Percentiles rank a stretch among this genome's conserved stretches.
Evolutionary conservation across 1,140 invertebrate genomes (phyloP).

Genomic region (Aplysia californica): DNA sequence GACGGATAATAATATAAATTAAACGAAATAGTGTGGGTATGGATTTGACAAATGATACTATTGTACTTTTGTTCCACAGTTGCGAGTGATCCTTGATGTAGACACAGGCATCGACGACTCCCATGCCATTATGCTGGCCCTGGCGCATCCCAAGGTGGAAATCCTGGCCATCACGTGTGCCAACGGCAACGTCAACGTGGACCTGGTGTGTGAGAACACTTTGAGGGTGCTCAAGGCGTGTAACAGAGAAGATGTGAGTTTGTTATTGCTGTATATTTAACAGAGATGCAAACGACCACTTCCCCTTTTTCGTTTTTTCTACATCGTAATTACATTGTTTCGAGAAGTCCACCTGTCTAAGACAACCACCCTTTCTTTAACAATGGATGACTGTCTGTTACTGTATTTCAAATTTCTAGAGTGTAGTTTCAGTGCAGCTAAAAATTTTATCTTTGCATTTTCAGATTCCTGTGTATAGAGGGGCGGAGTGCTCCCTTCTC

Average conservation of each 20-base stretch:
- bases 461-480: constrained; percentile 77
- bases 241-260: constrained; percentile 50
- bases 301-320: too few species aligned
- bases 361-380: too few species aligned
- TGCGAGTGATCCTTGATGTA: constrained; percentile 55
- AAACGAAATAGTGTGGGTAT: too few species aligned
- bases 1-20: too few species aligned
- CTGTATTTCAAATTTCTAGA: not conserved
- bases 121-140: constrained; percentile 58
- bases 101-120: constrained; percentile 64
- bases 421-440: not conserved
- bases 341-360: too few species aligned
- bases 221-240: constrained; percentile 49
- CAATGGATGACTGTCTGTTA: too few species aligned
- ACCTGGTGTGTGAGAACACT: constrained; percentile 48
- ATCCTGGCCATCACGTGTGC: constrained; percentile 58
- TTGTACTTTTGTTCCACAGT: not conserved
- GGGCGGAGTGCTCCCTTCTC: constrained; percentile 71
- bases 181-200: constrained; percentile 47
- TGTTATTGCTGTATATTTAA: too few species aligned
- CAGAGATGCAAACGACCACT: too few species aligned
- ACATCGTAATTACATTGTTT: too few species aligned
- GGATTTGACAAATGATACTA: not conserved
- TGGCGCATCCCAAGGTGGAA: constrained; percentile 45
- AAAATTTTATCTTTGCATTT: constrained; percentile 32